These are phyloP conservation scores for Cynocephalus volans DNA, from an alignment of 2,113 vertebrate species.

Conservation along the genomic window DNA sequence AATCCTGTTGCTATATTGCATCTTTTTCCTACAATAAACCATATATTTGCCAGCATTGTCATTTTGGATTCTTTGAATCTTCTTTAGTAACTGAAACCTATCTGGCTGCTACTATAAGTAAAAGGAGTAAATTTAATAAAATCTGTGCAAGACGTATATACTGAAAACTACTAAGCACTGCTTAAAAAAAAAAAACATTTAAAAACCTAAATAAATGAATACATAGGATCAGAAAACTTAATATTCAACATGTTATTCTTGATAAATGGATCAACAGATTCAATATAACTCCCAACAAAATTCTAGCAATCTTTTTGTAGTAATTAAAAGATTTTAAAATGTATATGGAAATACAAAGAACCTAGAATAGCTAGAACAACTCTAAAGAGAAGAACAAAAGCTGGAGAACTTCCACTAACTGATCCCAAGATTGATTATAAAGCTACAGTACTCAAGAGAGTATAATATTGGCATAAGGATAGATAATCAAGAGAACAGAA, in stretches of 20 bases:
- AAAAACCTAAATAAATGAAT: background rate
- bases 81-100: background rate
- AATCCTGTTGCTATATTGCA: background rate
- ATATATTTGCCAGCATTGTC: background rate
- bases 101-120: background rate
- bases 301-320: background rate
- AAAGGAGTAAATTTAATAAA: background rate
- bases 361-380: background rate
- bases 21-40: background rate
- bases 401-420: background rate
- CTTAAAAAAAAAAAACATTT: background rate
- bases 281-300: background rate
- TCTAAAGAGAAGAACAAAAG: background rate
- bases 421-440: background rate
- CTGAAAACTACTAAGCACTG: background rate
- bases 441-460: background rate
- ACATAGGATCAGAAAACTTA: background rate
- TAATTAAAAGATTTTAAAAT: slow-evolving; percentile 18
- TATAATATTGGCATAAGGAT: background rate
- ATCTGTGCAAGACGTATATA: background rate
- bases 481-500: slow-evolving; percentile 39
- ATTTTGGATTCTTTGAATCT: background rate
- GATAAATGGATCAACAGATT: background rate
- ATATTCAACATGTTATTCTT: background rate
- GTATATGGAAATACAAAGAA: background rate